Evolutionary conservation across 2,888 invertebrate genomes (phyloP).

Genomic region (Drosophila fungiperda): DNA sequence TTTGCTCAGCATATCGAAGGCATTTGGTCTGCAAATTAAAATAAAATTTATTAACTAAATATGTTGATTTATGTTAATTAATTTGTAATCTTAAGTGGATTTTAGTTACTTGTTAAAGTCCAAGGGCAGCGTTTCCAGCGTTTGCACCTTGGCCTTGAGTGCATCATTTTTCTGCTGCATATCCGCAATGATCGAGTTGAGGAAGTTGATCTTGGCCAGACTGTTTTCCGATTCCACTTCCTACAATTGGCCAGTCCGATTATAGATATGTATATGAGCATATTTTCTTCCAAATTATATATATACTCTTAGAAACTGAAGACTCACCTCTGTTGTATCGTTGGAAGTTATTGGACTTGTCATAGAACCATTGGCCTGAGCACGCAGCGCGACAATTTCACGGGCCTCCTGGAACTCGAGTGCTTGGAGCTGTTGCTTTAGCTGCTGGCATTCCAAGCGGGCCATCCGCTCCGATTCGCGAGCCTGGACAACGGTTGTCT

Average conservation of each 20-base stretch:
- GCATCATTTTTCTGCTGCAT: slow-evolving; percentile 97
- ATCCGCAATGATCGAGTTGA: slow-evolving; percentile 98
- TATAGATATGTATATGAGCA: not conserved
- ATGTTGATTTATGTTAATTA: not conserved
- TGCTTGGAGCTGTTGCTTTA: slow-evolving; percentile 65
- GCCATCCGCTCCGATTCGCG: slow-evolving; percentile 54
- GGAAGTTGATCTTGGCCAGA: slow-evolving; percentile 91
- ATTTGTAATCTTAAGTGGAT: not conserved
- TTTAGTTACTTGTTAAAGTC: slow-evolving; percentile 86
- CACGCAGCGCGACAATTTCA: slow-evolving; percentile 68
- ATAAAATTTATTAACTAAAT: not conserved
- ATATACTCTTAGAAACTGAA: not conserved
- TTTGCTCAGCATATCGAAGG: slow-evolving; percentile 85
- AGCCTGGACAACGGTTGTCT: slow-evolving; percentile 47
- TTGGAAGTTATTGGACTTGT: not conserved
- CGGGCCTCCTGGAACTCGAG: slow-evolving; percentile 71
- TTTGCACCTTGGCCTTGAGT: slow-evolving; percentile 91
- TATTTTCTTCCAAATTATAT: not conserved
- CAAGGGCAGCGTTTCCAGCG: slow-evolving; percentile 87
- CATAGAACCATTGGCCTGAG: slow-evolving; percentile 44
- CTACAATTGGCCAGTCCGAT: slow-evolving; percentile 6
- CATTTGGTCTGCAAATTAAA: slow-evolving; percentile 85
- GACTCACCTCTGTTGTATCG: slow-evolving; percentile 35
- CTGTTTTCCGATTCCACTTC: slow-evolving; percentile 86
- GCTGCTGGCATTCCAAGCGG: slow-evolving; percentile 51